Evolutionary conservation across 2,888 invertebrate genomes (phyloP), one percentile per base, ranked within the genome.

Genomic region (Eledona agricola): DNA sequence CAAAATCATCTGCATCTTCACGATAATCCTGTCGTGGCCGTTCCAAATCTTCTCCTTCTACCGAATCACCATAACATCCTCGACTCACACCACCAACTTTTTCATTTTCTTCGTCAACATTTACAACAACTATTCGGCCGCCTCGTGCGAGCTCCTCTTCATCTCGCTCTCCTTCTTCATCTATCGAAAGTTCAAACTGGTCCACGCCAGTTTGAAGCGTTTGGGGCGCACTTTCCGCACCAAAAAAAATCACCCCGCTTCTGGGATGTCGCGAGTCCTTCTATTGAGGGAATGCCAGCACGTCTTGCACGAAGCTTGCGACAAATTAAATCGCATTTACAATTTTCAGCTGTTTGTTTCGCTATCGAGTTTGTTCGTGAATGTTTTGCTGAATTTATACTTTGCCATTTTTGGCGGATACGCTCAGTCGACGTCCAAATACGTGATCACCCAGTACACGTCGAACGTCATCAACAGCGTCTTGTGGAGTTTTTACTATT

Each of bases 361-460:
- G 10, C 28, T 60, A 11, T 31, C 40, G 13, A 49, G 57, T 10
- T 43, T 58, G 13, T 47, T 45, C 19, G 17, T 57, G 19, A 58
- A 56, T 28, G 53, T 54, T 2, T 34, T 60, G 28, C 57, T 58
- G 35, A 53, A 51, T 17, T 53, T 60, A 10, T 60, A 60, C 32
- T 60, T 60, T 20, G 38, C 60, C 15, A 58, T 60, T 38, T 60
- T 53, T 46, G 60, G 60, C 3, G 60, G 60, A 6, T 60, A 57
- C 35, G 38, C 50, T 25, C 45, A 55, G 13, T 45, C 55, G 0
- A 34, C 23, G 5, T 49, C 40, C 15, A 35, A 34, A 1, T 46
- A 28, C 20, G 4, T 43, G 19, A 19, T 35, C 3, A 35, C 37
- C 16, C 54, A 57, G 17, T 28, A 29, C n/a, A 45, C 52, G 23